Evolutionary conservation across 2,888 invertebrate genomes (phyloP).

Genomic region (Cheilosia scutellata): DNA sequence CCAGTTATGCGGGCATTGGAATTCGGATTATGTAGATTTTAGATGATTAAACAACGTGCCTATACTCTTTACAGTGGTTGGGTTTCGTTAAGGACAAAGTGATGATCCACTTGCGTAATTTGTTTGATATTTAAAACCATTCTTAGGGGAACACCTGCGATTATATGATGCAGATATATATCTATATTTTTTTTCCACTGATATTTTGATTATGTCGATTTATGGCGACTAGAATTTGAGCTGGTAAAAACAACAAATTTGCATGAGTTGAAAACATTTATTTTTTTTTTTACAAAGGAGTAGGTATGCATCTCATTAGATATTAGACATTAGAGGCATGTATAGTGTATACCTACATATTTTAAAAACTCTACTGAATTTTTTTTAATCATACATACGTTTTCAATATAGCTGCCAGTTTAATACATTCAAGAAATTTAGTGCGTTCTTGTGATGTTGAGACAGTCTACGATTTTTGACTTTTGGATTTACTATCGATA

Average conservation of each 20-base stretch:
- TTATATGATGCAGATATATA: conserved; percentile 59
- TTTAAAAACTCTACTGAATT: too few species aligned
- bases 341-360: too few species aligned
- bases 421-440: too few species aligned
- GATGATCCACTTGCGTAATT: conserved; percentile 74
- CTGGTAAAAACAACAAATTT: background rate
- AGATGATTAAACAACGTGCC: conserved; percentile 49
- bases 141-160: conserved; percentile 71
- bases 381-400: too few species aligned
- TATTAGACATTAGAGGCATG: too few species aligned
- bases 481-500: too few species aligned
- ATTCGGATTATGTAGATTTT: conserved; percentile 75
- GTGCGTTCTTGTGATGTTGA: too few species aligned
- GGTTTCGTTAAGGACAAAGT: conserved; percentile 54
- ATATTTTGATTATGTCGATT: conserved; percentile 18
- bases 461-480: too few species aligned
- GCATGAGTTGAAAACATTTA: background rate
- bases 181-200: conserved; percentile 33
- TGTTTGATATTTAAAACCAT: conserved; percentile 75
- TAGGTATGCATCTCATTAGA: background rate
- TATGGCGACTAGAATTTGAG: conserved; percentile 42
- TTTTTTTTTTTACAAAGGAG: background rate
- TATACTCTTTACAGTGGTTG: conserved; percentile 30
- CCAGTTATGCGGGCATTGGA: conserved; percentile 73
- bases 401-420: too few species aligned